Evolutionary conservation across 2,113 vertebrate genomes (phyloP).

Genomic region (Rattus norvegicus): DNA sequence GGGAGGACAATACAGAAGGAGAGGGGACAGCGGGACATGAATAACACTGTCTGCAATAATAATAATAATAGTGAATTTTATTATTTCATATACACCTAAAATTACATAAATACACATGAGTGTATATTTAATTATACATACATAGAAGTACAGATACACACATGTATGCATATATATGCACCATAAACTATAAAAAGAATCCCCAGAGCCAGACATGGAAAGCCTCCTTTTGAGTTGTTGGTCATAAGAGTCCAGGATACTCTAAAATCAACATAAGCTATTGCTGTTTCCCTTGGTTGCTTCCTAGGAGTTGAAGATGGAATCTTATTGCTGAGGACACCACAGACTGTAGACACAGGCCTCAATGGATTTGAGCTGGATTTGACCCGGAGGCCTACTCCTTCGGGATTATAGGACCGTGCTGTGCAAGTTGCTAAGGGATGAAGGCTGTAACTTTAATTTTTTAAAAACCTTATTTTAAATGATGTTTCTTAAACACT

Average conservation of each 20-base stretch:
- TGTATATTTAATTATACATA: not conserved
- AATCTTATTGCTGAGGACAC: not conserved
- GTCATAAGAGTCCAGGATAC: not conserved
- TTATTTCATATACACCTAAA: not conserved
- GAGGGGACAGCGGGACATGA: not conserved
- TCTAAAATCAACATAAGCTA: not conserved
- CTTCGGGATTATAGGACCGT: not conserved
- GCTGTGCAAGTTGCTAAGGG: not conserved
- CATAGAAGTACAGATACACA: not conserved
- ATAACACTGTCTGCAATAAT: not conserved
- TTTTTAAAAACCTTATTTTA: too few species aligned
- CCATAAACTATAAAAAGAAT: not conserved
- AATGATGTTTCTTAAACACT: too few species aligned
- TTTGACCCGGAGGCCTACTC: not conserved
- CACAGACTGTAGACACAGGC: not conserved
- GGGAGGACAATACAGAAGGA: not conserved
- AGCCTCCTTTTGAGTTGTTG: not conserved
- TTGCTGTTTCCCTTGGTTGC: not conserved
- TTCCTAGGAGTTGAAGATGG: not conserved
- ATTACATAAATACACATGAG: not conserved
- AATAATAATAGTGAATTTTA: not conserved
- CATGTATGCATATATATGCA: not conserved
- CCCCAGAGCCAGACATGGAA: not conserved
- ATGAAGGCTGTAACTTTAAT: too few species aligned
- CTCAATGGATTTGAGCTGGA: not conserved